A percentile compares a stretch with the other conserved stretches of the same genome.
phyloP scores from a whole-genome alignment of 2,888 invertebrate species.

The Hypena proboscidalis region DNA sequence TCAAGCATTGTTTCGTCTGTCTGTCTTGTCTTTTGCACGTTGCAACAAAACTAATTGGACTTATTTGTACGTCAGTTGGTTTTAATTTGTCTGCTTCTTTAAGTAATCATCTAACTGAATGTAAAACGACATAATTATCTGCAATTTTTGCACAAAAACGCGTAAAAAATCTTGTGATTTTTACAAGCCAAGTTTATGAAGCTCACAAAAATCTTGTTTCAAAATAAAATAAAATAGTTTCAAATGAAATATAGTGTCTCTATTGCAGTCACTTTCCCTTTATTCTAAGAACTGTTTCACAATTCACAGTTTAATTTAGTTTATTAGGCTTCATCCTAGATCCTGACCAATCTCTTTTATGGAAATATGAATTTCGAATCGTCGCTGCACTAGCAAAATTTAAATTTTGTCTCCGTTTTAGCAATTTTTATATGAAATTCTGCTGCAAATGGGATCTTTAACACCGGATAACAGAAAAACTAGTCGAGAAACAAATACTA shows the following conservation, averaged over 20 bases:
- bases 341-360: neutral
- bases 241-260: too few species aligned
- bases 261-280: neutral
- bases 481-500: neutral
- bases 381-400: neutral
- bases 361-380: constrained; percentile 5
- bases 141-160: too few species aligned
- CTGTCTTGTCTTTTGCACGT: neutral
- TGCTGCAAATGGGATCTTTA: neutral
- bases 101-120: neutral
- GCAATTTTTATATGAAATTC: constrained; percentile 4
- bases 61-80: too few species aligned
- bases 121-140: too few species aligned
- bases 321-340: too few species aligned
- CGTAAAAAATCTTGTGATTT: too few species aligned
- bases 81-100: neutral
- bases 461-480: neutral
- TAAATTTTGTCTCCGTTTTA: constrained; percentile 3
- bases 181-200: too few species aligned
- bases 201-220: too few species aligned
- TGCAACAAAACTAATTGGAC: too few species aligned
- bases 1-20: neutral
- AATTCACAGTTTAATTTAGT: too few species aligned
- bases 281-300: neutral
- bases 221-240: too few species aligned